Conservation (phyloP, 2,797 vertebrate species). For the Sandelia bainsii region DNA sequence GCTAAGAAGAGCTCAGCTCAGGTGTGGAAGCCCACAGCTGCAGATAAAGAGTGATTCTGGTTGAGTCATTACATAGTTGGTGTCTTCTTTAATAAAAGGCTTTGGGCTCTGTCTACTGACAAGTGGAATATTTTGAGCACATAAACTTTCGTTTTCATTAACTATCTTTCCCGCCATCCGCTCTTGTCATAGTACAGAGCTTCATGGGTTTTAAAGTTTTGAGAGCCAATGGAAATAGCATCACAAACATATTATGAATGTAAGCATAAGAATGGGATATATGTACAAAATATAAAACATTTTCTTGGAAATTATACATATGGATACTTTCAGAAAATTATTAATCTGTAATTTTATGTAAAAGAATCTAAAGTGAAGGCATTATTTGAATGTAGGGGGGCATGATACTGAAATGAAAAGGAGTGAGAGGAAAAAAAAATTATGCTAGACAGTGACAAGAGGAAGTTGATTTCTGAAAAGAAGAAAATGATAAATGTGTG, state of each 20-base stretch:
- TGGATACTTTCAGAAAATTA: neutral
- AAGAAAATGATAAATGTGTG: slow-evolving; percentile 23
- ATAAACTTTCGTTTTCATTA: slow-evolving; percentile 25
- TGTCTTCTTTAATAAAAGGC: slow-evolving; percentile 65
- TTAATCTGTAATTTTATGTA: neutral
- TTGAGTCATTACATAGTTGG: slow-evolving; percentile 69
- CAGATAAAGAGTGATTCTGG: slow-evolving; percentile 85
- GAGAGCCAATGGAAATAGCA: slow-evolving; percentile 4
- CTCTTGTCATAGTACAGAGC: slow-evolving; percentile 23
- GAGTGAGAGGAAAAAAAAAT: neutral
- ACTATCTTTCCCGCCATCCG: slow-evolving; percentile 6
- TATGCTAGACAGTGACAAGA: slow-evolving; percentile 28
- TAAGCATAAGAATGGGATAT: slow-evolving; percentile 16
- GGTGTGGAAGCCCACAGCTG: slow-evolving; percentile 95
- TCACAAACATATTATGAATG: slow-evolving; percentile 18
- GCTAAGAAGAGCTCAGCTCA: slow-evolving; percentile 94
- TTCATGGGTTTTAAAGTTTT: slow-evolving; percentile 35
- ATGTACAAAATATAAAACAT: slow-evolving; percentile 34
- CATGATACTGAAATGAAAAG: slow-evolving; percentile 24
- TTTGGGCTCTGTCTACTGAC: slow-evolving; percentile 39
- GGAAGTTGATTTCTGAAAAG: slow-evolving; percentile 46
- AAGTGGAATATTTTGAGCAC: slow-evolving; percentile 37
- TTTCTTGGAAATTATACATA: neutral
- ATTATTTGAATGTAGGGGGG: slow-evolving; percentile 59
- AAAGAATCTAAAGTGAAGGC: slow-evolving; percentile 11